Conservation (phyloP, 2,888 invertebrate species). For the Philereme vetulata region DNA sequence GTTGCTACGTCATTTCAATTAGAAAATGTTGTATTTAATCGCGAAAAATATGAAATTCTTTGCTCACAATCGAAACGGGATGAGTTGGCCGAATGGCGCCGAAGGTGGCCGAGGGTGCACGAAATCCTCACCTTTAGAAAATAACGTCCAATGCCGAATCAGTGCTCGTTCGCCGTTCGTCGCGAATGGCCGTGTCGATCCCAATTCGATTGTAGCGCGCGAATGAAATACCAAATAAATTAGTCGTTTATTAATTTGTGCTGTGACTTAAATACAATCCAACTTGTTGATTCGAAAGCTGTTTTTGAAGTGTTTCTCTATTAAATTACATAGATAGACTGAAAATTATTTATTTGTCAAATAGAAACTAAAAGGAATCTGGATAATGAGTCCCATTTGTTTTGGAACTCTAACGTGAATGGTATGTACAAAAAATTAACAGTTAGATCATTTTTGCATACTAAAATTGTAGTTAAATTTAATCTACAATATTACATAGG, state of each 20-base stretch:
- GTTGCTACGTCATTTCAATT: slow-evolving; percentile 53
- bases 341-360: background rate
- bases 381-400: slow-evolving; percentile 1
- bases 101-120: slow-evolving; percentile 65
- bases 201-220: slow-evolving; percentile 46
- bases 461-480: too few species aligned
- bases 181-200: slow-evolving; percentile 55
- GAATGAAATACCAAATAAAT: slow-evolving; percentile 54
- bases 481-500: too few species aligned
- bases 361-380: slow-evolving; percentile 4
- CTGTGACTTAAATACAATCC: slow-evolving; percentile 57
- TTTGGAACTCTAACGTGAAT: slow-evolving; percentile 22
- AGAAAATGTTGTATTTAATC: slow-evolving; percentile 51
- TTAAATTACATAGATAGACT: slow-evolving; percentile 18
- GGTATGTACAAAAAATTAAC: slow-evolving; percentile 28
- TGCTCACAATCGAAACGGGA: slow-evolving; percentile 75
- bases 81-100: slow-evolving; percentile 66
- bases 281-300: slow-evolving; percentile 54
- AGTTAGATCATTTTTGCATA: background rate
- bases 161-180: slow-evolving; percentile 67
- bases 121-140: slow-evolving; percentile 80
- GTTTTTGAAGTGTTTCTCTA: slow-evolving; percentile 36
- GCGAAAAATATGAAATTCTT: slow-evolving; percentile 71
- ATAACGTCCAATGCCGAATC: slow-evolving; percentile 78
- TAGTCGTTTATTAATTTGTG: slow-evolving; percentile 60